Conservation (phyloP, 2,113 vertebrate species). For the Macquaria ambigua region DNA sequence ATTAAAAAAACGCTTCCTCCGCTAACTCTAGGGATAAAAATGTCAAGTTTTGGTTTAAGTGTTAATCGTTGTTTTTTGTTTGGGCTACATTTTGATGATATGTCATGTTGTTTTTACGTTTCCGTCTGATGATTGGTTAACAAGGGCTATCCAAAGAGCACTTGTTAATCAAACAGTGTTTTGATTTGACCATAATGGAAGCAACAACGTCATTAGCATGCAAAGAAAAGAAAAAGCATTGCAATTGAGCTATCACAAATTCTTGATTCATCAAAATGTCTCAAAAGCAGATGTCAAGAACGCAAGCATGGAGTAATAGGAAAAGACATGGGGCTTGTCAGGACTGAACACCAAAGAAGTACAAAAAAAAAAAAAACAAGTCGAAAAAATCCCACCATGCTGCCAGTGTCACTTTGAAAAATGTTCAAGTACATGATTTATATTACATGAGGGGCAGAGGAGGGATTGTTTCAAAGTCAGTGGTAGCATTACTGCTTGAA, state of each 20-base stretch:
- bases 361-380: background rate
- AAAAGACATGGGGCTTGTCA: background rate
- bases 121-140: background rate
- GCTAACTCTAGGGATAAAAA: background rate
- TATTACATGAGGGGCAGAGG: background rate
- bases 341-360: background rate
- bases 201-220: background rate
- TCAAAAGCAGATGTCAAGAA: background rate
- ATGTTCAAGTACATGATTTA: background rate
- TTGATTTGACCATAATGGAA: background rate
- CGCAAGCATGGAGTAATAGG: background rate
- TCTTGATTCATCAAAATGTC: background rate
- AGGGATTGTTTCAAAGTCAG: background rate
- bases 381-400: background rate
- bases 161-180: background rate
- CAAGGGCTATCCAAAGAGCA: background rate
- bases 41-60: background rate
- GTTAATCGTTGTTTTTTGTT: constrained; percentile 1
- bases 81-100: background rate
- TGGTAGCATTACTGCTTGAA: background rate
- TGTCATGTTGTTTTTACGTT: background rate
- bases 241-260: background rate
- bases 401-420: background rate
- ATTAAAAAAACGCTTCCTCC: constrained; percentile 44
- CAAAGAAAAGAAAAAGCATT: background rate